Percentiles rank a stretch among this genome's conserved stretches.
phyloP scores from a whole-genome alignment of 2,888 invertebrate species.

The Nysson spinosus region DNA sequence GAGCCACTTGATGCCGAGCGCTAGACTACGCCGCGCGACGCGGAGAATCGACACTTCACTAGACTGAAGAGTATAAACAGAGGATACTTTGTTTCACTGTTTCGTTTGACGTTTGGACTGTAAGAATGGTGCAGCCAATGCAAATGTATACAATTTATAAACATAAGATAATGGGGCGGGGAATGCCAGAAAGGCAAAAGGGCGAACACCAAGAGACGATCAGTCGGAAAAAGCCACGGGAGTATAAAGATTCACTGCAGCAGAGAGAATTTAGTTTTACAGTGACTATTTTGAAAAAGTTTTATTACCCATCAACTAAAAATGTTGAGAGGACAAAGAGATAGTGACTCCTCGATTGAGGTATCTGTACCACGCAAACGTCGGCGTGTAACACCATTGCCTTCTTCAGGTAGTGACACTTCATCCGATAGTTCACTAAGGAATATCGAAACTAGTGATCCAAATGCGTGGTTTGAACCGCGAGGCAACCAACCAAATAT shows the following conservation, averaged over 20 bases:
- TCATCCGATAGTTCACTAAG: slow-evolving; percentile 13
- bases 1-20: slow-evolving; percentile 8
- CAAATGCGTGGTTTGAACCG: background rate
- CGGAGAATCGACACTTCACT: slow-evolving; percentile 3
- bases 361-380: slow-evolving; percentile 14
- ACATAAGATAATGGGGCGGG: slow-evolving; percentile 21
- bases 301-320: slow-evolving; percentile 1
- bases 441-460: background rate
- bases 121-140: slow-evolving; percentile 4
- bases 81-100: background rate
- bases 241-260: slow-evolving; percentile 16
- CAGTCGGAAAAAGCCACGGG: slow-evolving; percentile 19
- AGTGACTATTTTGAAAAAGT: slow-evolving; percentile 12
- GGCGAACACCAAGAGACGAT: slow-evolving; percentile 17
- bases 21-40: slow-evolving; percentile 5
- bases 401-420: slow-evolving; percentile 20
- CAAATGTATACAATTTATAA: slow-evolving; percentile 12
- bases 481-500: slow-evolving; percentile 1
- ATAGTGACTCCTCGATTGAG: background rate
- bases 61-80: background rate
- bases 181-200: slow-evolving; percentile 18
- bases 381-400: slow-evolving; percentile 15
- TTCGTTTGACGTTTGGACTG: background rate
- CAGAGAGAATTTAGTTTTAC: slow-evolving; percentile 30
- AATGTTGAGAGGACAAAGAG: background rate